These are phyloP conservation scores for Hycleus cichorii DNA, from an alignment of 1,140 invertebrate genomes.

Conservation along the genomic window DNA sequence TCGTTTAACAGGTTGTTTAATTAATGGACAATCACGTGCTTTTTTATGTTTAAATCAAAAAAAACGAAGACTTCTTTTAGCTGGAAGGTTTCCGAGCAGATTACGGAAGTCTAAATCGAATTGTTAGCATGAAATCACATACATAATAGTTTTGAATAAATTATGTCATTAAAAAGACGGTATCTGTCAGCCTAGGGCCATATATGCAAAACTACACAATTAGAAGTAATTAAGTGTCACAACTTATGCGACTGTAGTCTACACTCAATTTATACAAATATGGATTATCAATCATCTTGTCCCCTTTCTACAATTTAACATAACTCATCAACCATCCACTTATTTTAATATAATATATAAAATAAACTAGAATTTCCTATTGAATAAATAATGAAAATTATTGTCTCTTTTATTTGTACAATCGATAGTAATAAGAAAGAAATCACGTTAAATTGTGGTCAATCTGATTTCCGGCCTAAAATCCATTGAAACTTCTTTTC, in stretches of 20 bases:
- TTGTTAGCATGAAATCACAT: no score
- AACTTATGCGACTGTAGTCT: slow-evolving; percentile 1
- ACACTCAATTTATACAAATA: background rate
- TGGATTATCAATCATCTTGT: background rate
- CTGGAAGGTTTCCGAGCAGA: no score
- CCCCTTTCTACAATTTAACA: background rate
- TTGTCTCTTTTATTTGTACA: background rate
- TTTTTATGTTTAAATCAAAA: slow-evolving; percentile 1
- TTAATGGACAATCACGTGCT: background rate
- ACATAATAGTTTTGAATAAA: slow-evolving; percentile 1
- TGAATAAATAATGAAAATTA: no score
- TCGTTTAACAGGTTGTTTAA: slow-evolving; percentile 2
- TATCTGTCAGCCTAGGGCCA: slow-evolving; percentile 3
- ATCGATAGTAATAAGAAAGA: background rate
- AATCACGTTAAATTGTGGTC: slow-evolving; percentile 11
- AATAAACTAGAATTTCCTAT: background rate
- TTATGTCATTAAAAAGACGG: slow-evolving; percentile 12
- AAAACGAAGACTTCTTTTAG: background rate
- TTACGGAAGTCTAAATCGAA: no score
- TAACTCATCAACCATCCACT: background rate
- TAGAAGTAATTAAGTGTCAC: slow-evolving; percentile 11
- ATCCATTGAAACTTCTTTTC: slow-evolving; percentile 7
- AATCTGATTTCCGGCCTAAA: slow-evolving; percentile 11
- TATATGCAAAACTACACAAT: slow-evolving; percentile 8
- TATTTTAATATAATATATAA: background rate